Percentiles rank a stretch among this genome's conserved stretches.
phyloP scores from a whole-genome alignment of 2,888 invertebrate genomes.

The Azorinus chamasolen region DNA sequence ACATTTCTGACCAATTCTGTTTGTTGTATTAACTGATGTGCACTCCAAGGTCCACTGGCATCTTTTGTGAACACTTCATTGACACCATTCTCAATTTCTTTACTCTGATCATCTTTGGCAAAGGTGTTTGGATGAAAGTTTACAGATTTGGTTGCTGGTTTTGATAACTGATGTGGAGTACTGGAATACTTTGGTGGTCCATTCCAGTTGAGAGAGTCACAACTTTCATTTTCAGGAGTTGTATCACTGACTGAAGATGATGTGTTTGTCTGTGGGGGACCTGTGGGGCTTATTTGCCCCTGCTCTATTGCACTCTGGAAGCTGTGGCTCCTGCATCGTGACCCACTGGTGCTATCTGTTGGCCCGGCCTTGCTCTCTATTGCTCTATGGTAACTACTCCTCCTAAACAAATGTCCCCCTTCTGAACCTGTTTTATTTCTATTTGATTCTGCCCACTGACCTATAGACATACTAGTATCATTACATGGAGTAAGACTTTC shows the following conservation, averaged over 20 bases:
- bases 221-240: conserved; percentile 46
- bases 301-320: conserved; percentile 76
- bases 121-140: conserved; percentile 31
- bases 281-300: conserved; percentile 50
- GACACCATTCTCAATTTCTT: too few species aligned
- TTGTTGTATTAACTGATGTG: too few species aligned
- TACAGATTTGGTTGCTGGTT: conserved; percentile 22
- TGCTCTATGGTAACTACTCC: conserved; percentile 64
- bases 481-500: neutral
- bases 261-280: conserved; percentile 8
- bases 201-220: conserved; percentile 22
- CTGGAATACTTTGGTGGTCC: conserved; percentile 51
- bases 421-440: too few species aligned
- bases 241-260: conserved; percentile 22
- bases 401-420: conserved; percentile 17
- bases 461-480: neutral
- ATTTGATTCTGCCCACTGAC: neutral
- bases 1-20: too few species aligned
- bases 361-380: conserved; percentile 52
- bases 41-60: too few species aligned
- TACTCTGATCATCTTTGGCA: conserved; percentile 4
- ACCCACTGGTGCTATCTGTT: conserved; percentile 27
- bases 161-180: conserved; percentile 38
- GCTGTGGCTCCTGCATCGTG: conserved; percentile 62
- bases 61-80: too few species aligned